These are phyloP conservation scores for Rhamphomyia laevipes DNA, from an alignment of 2,888 invertebrate genomes.

Conservation along the genomic window DNA sequence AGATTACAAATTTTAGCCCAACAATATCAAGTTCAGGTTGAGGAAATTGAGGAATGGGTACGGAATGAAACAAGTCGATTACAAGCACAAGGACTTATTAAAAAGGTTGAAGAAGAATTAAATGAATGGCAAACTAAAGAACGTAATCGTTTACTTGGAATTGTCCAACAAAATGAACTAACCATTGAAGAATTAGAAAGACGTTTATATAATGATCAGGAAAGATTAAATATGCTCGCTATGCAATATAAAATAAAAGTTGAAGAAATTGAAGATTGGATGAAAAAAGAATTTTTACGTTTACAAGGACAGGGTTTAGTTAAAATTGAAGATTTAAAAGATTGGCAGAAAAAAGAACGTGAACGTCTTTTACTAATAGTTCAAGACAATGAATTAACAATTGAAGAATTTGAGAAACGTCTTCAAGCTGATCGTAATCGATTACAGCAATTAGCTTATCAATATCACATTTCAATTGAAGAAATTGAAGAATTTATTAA, in stretches of 20 bases:
- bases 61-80: conserved; percentile 27
- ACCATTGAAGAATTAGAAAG: conserved; percentile 30
- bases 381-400: conserved; percentile 27
- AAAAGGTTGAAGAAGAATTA: conserved; percentile 29
- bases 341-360: conserved; percentile 30
- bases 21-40: conserved; percentile 29
- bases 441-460: conserved; percentile 24
- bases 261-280: conserved; percentile 31
- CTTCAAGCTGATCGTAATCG: conserved; percentile 29
- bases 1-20: conserved; percentile 26
- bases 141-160: conserved; percentile 25
- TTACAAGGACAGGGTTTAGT: conserved; percentile 27
- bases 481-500: conserved; percentile 33
- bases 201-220: conserved; percentile 28
- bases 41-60: conserved; percentile 33
- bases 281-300: conserved; percentile 28
- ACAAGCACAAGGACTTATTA: conserved; percentile 29
- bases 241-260: conserved; percentile 29
- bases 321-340: conserved; percentile 26
- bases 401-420: conserved; percentile 29
- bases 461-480: conserved; percentile 29
- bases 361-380: conserved; percentile 25
- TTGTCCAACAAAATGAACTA: conserved; percentile 27
- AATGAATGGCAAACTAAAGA: conserved; percentile 30
- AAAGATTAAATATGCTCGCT: conserved; percentile 26